phyloP scores from a whole-genome alignment of 2,113 vertebrate genomes.

The Spheniscus mendiculus region DNA sequence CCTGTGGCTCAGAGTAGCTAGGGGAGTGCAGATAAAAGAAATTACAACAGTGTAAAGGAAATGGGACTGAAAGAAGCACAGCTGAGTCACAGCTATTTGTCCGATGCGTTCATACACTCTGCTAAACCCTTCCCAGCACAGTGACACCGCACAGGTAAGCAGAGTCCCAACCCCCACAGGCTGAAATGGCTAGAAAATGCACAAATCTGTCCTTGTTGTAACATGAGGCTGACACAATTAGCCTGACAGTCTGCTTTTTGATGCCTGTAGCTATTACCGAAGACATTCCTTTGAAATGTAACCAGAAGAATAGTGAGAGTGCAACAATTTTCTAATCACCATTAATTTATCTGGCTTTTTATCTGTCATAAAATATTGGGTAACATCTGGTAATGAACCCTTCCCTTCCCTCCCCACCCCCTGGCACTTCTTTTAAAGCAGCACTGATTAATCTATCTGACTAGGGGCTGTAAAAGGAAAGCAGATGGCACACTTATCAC shows the following conservation, averaged over 20 bases:
- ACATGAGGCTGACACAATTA: not conserved
- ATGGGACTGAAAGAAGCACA: not conserved
- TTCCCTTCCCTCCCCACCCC: not conserved
- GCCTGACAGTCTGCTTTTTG: not conserved
- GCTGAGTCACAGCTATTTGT: not conserved
- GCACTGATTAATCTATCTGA: not conserved
- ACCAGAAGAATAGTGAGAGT: not conserved
- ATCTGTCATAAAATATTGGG: not conserved
- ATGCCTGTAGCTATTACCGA: not conserved
- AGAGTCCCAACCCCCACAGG: not conserved
- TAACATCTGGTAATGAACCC: not conserved
- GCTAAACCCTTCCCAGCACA: not conserved
- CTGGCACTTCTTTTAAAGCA: not conserved
- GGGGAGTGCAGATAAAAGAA: not conserved
- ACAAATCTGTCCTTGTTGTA: not conserved
- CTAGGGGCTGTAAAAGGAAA: slow-evolving; percentile 10
- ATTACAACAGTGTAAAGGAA: not conserved
- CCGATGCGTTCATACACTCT: not conserved
- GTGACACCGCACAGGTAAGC: not conserved
- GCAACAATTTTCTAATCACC: not conserved
- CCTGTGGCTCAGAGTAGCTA: not conserved
- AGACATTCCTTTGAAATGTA: not conserved
- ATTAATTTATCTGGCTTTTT: not conserved
- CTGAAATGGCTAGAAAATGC: not conserved
- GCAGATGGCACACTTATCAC: slow-evolving; percentile 60